phyloP scores from a whole-genome alignment of 2,113 vertebrate genomes.

The Ailurus styani region DNA sequence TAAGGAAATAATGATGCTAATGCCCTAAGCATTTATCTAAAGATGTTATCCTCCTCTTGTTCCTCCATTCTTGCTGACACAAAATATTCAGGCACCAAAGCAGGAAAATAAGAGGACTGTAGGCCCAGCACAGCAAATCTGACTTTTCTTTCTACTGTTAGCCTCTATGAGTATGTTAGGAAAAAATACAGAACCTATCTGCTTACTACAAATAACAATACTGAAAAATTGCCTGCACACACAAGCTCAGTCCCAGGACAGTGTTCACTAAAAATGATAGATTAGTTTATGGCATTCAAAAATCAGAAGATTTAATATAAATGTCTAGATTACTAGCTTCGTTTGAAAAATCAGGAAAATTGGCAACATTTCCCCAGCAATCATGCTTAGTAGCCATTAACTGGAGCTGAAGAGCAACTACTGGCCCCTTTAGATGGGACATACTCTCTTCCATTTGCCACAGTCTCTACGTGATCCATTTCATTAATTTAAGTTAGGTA shows the following conservation, averaged over 20 bases:
- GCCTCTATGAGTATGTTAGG: not conserved
- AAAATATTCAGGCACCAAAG: not conserved
- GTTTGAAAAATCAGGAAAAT: conserved; percentile 8
- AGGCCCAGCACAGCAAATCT: not conserved
- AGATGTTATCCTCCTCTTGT: not conserved
- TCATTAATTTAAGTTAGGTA: not conserved
- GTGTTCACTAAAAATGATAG: not conserved
- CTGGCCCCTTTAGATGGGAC: not conserved
- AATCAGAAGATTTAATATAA: not conserved
- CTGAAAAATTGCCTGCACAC: not conserved
- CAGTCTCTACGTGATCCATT: not conserved
- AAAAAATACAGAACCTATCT: not conserved
- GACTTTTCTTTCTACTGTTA: not conserved
- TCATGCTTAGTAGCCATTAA: not conserved
- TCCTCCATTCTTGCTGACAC: not conserved
- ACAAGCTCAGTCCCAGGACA: not conserved
- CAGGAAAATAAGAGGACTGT: not conserved
- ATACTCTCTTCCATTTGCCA: not conserved
- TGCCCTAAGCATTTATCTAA: conserved; percentile 28
- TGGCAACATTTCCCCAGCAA: not conserved
- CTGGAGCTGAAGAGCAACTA: not conserved
- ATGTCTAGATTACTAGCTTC: not conserved
- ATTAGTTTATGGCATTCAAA: not conserved
- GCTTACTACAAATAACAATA: not conserved
- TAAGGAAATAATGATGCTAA: conserved; percentile 29